Conservation (phyloP, 2,113 vertebrate genomes). For the Reinhardtius hippoglossoides region DNA sequence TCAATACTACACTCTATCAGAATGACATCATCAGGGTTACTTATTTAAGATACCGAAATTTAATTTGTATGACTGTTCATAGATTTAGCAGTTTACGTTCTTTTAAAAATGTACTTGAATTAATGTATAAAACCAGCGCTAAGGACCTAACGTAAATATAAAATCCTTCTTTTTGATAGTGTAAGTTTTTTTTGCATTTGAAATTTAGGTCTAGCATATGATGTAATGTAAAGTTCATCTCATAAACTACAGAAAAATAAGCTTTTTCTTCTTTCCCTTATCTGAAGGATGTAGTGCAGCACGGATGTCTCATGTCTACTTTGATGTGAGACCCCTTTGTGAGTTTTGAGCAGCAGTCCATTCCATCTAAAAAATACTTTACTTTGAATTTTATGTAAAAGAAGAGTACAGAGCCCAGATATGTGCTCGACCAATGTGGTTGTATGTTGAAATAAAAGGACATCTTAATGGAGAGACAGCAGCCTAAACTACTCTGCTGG, state of each 20-base stretch:
- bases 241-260: not conserved
- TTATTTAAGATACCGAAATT: no score
- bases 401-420: conserved; percentile 41
- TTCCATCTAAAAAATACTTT: conserved; percentile 34
- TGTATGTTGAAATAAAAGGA: conserved; percentile 67
- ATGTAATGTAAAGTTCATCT: not conserved
- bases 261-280: not conserved
- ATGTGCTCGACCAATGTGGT: conserved; percentile 45
- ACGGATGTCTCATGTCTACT: conserved; percentile 34
- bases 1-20: no score
- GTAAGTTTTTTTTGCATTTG: not conserved
- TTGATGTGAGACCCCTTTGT: conserved; percentile 51
- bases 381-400: conserved; percentile 60
- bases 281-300: conserved; percentile 3
- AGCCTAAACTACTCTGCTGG: conserved; percentile 59
- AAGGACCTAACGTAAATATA: no score
- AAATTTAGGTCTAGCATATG: not conserved
- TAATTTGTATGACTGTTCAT: no score
- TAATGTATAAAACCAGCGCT: no score
- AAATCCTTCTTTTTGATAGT: not conserved
- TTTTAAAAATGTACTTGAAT: no score
- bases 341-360: conserved; percentile 19
- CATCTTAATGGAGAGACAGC: conserved; percentile 69
- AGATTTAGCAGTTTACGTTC: no score
- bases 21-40: no score